A percentile compares a stretch with the other conserved stretches of the same genome.
phyloP scores from a whole-genome alignment of 2,888 invertebrate genomes.

The Tineola bisselliella region DNA sequence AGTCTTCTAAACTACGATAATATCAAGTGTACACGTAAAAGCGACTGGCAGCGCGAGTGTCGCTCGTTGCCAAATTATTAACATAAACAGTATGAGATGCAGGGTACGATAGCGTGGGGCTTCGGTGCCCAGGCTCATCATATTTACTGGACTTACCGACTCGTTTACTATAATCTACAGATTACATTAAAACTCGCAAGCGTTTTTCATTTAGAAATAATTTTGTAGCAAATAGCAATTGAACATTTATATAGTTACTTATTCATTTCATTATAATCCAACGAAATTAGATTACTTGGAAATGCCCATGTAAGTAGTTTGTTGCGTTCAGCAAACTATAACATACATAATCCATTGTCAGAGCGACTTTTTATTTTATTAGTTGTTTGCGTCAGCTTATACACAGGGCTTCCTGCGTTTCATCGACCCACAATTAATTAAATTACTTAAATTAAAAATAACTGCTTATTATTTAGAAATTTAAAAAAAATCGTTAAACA shows the following conservation, averaged over 20 bases:
- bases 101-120: conserved; percentile 6
- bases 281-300: not conserved
- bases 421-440: not conserved
- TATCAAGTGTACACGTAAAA: conserved; percentile 16
- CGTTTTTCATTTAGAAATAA: not conserved
- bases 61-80: conserved; percentile 42
- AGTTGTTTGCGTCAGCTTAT: not conserved
- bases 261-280: not conserved
- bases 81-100: conserved; percentile 29
- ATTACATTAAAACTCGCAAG: not conserved
- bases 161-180: not conserved
- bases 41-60: conserved; percentile 21
- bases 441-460: too few species aligned
- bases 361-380: not conserved
- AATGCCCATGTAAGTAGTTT: not conserved
- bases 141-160: conserved; percentile 8
- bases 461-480: too few species aligned
- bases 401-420: not conserved
- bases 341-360: not conserved
- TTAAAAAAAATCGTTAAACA: too few species aligned
- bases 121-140: conserved; percentile 8
- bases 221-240: not conserved
- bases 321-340: not conserved
- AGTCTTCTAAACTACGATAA: conserved; percentile 20
- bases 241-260: not conserved